phyloP scores from a whole-genome alignment of 2,888 invertebrate species.

The Pogonocherus hispidulus region DNA sequence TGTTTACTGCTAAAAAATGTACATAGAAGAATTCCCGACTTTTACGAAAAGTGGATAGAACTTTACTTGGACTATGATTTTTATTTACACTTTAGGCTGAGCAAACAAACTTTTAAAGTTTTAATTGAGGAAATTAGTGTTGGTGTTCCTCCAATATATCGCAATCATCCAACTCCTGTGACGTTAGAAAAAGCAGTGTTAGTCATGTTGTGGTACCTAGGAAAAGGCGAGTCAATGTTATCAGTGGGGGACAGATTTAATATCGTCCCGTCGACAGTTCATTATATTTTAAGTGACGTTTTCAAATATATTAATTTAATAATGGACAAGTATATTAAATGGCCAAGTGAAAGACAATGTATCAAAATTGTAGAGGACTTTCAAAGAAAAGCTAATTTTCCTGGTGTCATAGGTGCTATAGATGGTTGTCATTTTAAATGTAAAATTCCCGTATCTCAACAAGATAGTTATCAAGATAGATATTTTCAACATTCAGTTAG shows the following conservation, averaged over 20 bases:
- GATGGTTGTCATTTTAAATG: too few species aligned
- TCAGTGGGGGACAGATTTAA: conserved; percentile 1
- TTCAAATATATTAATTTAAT: neutral
- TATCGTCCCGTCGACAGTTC: neutral
- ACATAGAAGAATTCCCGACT: neutral
- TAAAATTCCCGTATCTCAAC: neutral
- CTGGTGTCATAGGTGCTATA: neutral
- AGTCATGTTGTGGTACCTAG: neutral
- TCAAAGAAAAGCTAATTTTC: neutral
- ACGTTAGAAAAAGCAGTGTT: neutral
- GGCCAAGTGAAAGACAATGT: neutral
- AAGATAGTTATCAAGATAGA: neutral
- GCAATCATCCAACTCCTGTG: neutral
- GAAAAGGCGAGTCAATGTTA: neutral
- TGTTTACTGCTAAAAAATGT: neutral
- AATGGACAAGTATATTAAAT: neutral
- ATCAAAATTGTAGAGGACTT: neutral
- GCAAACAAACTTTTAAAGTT: neutral
- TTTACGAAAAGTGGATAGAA: neutral
- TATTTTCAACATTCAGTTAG: neutral
- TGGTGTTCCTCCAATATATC: neutral
- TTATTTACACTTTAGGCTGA: neutral
- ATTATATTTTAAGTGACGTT: neutral
- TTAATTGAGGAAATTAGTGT: neutral
- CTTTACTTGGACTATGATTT: neutral